Percentiles rank a stretch among this genome's conserved stretches.
These are phyloP conservation scores for Drosophila kambysellisi DNA, from an alignment of 2,888 invertebrate species.

Conservation along the genomic window DNA sequence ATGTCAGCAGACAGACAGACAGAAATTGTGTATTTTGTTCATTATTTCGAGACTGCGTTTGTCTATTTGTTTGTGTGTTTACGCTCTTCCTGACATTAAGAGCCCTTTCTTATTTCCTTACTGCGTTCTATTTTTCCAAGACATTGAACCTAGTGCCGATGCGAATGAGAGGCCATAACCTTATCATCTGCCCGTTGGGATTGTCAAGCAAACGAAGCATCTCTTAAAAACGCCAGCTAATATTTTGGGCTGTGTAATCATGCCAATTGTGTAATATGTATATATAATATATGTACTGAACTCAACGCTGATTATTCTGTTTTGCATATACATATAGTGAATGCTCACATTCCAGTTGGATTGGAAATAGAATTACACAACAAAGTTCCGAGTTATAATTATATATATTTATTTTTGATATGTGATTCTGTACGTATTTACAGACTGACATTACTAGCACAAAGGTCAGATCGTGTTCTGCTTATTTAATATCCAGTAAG, in stretches of 20 bases:
- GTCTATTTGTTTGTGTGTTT: conserved; percentile 36
- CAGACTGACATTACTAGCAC: not conserved
- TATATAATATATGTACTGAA: not conserved
- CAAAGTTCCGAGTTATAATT: not conserved
- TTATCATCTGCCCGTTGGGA: conserved; percentile 29
- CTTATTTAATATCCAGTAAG: not conserved
- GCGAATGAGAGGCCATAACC: conserved; percentile 9
- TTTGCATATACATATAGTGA: not conserved
- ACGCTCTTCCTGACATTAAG: conserved; percentile 34
- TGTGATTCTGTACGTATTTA: not conserved
- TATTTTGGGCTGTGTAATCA: conserved; percentile 35
- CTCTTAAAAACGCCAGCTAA: conserved; percentile 4
- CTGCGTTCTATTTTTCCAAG: conserved; percentile 12
- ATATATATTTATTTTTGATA: too few species aligned
- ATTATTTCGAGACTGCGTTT: conserved; percentile 12
- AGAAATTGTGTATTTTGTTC: conserved; percentile 26
- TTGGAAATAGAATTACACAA: not conserved
- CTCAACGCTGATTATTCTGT: conserved; percentile 19
- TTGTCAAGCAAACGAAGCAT: conserved; percentile 32
- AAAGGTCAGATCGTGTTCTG: not conserved
- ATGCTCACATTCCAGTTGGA: not conserved
- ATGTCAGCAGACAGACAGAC: conserved; percentile 59
- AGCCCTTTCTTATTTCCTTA: conserved; percentile 17
- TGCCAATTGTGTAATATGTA: not conserved
- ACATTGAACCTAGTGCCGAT: conserved; percentile 36